These are phyloP conservation scores for Cydia splendana DNA, from an alignment of 1,140 invertebrate species.

Conservation along the genomic window DNA sequence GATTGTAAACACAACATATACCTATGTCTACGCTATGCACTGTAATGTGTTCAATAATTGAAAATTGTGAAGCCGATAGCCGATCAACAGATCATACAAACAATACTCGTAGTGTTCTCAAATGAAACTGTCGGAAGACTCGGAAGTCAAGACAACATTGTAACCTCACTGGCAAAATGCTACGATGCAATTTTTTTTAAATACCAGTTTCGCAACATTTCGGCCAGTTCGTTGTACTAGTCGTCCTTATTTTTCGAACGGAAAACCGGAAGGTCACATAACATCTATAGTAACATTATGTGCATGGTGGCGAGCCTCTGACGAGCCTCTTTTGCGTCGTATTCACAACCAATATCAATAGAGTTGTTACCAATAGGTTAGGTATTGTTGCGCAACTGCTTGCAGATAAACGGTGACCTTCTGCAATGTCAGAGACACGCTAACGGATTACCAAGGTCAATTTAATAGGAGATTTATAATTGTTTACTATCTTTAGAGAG, in stretches of 20 bases:
- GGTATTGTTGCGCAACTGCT: conserved; percentile 12
- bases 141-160: not conserved
- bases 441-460: conserved; percentile 53
- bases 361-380: conserved; percentile 17
- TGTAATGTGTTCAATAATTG: conserved; percentile 8
- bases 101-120: conserved; percentile 9
- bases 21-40: not conserved
- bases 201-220: not conserved
- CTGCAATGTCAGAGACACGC: conserved; percentile 30
- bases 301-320: not conserved
- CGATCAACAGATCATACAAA: not conserved
- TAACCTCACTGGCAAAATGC: not conserved
- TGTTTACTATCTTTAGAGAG: not conserved
- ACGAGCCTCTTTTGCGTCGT: conserved; percentile 22
- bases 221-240: conserved; percentile 1
- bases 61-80: not conserved
- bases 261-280: not conserved
- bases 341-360: conserved; percentile 15
- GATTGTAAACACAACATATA: conserved; percentile 9
- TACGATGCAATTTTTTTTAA: not conserved
- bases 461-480: conserved; percentile 43
- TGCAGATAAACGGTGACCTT: conserved; percentile 28
- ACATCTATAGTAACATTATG: too few relatives aligned
- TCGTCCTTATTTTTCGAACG: not conserved
- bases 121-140: not conserved